Base-by-base conservation (phyloP, 64 coral and sea anemone species). In the Dendrophyllia cribrosa region DNA sequence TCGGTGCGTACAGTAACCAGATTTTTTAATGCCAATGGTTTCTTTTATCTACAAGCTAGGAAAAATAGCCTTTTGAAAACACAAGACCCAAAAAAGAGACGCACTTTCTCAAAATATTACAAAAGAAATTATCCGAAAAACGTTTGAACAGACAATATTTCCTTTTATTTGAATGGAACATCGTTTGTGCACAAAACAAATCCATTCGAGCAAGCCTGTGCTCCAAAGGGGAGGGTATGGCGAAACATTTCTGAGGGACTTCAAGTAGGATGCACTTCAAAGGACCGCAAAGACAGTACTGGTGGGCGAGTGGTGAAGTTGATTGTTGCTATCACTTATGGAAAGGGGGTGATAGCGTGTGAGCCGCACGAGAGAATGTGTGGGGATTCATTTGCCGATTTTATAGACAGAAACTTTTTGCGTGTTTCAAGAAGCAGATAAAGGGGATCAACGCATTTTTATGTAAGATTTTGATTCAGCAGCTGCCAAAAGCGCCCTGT, bases 201-300 rank as follows among this genome's bases (percentile, higher is more conserved):
- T 67, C 85, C 69, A 43, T 88, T 88, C 14, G 85, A 74, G 16
- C 85, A 88, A 49, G 85, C 85, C n/a, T 51, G 69, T 72, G 85
- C 68, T 73, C 47, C 70, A 25, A 50, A 88, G 51, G 25, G 44
- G 17, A 74, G 24, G 68, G 63, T 26, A 46, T 88, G 66, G 68
- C 55, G 69, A 74, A 59, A 88, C n/a, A n/a, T n/a, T n/a, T n/a
- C 0, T 4, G 85, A 88, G 52, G 85, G 68, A 53, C 69, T 88
- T 53, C 50, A 66, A 10, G n/a, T 71, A 19, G 68, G 68, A 26
- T 88, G 85, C 51, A 88, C 85, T 47, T 58, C 62, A 58, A 88
- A 88, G 71, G 85, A 49, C 19, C 53, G 50, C 22, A 74, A 88
- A 59, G 66, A 10, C 0, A 20, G 83, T 8, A 34, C 14, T 70